A percentile compares a stretch with the other conserved stretches of the same genome.
Evolutionary conservation across 2,888 invertebrate genomes (phyloP).

Genomic region (Apamea sordens): DNA sequence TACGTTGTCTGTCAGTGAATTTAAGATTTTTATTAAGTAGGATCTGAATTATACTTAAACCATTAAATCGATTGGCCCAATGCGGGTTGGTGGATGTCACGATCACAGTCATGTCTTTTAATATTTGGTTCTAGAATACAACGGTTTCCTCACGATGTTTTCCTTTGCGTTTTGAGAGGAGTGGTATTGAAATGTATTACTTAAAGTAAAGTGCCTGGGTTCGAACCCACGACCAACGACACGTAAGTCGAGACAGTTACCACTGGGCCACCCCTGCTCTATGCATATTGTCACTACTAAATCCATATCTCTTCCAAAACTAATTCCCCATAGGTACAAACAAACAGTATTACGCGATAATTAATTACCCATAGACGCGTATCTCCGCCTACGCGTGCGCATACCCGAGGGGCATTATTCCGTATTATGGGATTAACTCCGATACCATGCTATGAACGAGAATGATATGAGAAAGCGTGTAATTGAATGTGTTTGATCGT

Average conservation of each 20-base stretch:
- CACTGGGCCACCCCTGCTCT: too few relatives aligned
- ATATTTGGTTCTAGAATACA: neutral
- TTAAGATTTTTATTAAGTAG: too few relatives aligned
- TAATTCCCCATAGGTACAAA: conserved; percentile 6
- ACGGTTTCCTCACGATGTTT: neutral
- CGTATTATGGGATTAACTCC: conserved; percentile 62
- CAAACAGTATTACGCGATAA: conserved; percentile 36
- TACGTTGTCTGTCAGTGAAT: too few relatives aligned
- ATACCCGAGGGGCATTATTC: conserved; percentile 53
- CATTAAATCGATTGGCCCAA: too few relatives aligned
- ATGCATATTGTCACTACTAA: neutral
- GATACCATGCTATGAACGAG: conserved; percentile 30
- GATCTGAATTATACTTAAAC: too few relatives aligned
- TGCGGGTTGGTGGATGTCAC: neutral
- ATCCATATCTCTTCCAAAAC: neutral
- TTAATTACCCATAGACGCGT: conserved; percentile 48
- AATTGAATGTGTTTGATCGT: conserved; percentile 42
- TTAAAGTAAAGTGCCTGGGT: neutral
- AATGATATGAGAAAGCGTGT: conserved; percentile 42
- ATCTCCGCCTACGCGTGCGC: conserved; percentile 56
- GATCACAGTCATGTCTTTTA: neutral
- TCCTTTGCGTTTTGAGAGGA: neutral
- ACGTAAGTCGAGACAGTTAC: too few relatives aligned
- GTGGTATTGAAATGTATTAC: neutral
- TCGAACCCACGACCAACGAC: neutral